Evolutionary conservation across 2,797 vertebrate genomes (phyloP).

Genomic region (Enteromius radiatus): DNA sequence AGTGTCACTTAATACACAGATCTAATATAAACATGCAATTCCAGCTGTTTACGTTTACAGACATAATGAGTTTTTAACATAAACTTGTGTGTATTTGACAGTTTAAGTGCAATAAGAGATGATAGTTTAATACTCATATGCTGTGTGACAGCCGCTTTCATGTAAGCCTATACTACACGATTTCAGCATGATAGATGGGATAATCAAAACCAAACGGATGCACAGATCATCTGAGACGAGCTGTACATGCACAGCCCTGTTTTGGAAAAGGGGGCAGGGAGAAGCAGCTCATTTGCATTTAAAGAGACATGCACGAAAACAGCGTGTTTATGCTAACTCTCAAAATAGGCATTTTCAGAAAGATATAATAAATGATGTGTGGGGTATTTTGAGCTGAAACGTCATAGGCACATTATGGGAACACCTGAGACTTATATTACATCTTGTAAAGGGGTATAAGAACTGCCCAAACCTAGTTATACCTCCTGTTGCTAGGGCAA

Average conservation of each 20-base stretch:
- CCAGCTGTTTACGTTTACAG: not conserved
- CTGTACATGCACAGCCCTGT: not conserved
- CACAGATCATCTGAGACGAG: not conserved
- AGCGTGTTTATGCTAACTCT: not conserved
- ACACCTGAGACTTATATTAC: too few species aligned
- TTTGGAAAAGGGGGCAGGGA: not conserved
- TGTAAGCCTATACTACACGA: not conserved
- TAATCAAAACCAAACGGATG: not conserved
- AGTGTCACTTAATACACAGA: not conserved
- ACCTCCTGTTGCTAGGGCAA: not conserved
- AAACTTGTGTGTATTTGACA: not conserved
- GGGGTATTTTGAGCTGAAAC: too few species aligned
- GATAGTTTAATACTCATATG: too few species aligned
- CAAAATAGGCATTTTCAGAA: not conserved
- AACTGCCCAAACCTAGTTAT: not conserved
- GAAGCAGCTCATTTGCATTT: not conserved
- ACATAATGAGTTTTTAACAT: not conserved
- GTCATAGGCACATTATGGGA: too few species aligned
- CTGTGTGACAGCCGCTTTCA: too few species aligned
- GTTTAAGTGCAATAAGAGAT: not conserved
- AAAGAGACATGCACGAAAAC: not conserved
- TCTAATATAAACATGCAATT: too few species aligned
- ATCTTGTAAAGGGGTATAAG: too few species aligned
- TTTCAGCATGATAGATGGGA: not conserved
- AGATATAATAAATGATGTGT: too few species aligned